Evolutionary conservation across 64 coral and sea anemone species (phyloP).

Genomic region (Anthopleura sola): DNA sequence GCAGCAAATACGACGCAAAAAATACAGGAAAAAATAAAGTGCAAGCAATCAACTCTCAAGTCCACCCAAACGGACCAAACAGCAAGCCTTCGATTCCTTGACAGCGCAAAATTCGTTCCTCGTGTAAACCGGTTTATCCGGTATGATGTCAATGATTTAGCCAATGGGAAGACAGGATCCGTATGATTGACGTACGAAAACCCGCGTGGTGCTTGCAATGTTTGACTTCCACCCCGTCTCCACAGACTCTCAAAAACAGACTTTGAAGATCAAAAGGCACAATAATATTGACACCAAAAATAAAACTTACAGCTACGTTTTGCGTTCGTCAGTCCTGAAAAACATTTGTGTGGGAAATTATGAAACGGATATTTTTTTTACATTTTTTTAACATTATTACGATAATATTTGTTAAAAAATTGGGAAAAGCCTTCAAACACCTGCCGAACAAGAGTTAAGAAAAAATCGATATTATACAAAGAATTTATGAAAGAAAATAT

Average conservation of each 20-base stretch:
- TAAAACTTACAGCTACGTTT: neutral
- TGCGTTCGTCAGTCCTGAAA: neutral
- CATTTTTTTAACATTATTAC: neutral
- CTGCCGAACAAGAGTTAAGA: neutral
- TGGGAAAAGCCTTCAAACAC: conserved; percentile 5
- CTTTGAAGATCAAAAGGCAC: neutral
- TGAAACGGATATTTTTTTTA: neutral
- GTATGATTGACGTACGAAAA: conserved; percentile 7
- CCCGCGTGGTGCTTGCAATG: conserved; percentile 14
- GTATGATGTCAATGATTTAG: neutral
- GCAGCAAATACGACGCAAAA: neutral
- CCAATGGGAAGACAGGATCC: neutral
- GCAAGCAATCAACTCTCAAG: neutral
- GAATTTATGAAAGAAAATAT: neutral
- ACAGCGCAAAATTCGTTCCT: conserved; percentile 24
- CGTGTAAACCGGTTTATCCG: conserved; percentile 10
- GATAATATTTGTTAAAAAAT: neutral
- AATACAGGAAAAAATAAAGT: neutral
- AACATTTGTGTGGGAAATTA: no score
- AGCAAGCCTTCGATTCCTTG: conserved; percentile 25
- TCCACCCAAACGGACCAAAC: conserved; percentile 21
- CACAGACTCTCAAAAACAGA: neutral
- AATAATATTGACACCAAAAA: neutral
- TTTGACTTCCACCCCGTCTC: neutral
- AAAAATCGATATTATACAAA: neutral